phyloP scores from a whole-genome alignment of 2,888 invertebrate species.

The Physocephala rufipes region DNA sequence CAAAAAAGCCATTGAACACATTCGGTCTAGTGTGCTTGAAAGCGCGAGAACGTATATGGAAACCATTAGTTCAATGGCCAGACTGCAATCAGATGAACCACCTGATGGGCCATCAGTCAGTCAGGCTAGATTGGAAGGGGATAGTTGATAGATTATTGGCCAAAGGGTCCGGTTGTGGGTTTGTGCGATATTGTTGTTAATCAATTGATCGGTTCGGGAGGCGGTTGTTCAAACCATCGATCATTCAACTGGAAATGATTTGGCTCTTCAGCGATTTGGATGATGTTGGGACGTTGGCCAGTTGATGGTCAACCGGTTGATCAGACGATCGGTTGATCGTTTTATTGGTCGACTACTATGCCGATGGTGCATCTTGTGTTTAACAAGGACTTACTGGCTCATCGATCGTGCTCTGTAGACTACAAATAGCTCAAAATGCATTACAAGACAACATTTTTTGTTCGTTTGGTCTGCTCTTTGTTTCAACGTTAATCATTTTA shows the following conservation, averaged over 20 bases:
- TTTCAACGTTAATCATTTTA: slow-evolving; percentile 21
- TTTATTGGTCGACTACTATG: not conserved
- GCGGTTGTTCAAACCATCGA: not conserved
- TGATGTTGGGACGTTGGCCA: not conserved
- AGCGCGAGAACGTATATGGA: slow-evolving; percentile 24
- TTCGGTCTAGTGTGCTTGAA: not conserved
- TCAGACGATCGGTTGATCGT: not conserved
- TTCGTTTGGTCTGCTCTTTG: not conserved
- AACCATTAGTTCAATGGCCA: slow-evolving; percentile 36
- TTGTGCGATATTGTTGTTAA: no score
- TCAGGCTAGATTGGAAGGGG: no score
- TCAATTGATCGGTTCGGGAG: not conserved
- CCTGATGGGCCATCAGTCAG: slow-evolving; percentile 36
- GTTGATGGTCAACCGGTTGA: not conserved
- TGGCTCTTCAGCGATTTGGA: no score
- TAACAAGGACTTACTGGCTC: not conserved
- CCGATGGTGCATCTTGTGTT: not conserved
- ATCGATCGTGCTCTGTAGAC: not conserved
- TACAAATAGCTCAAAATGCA: slow-evolving; percentile 2
- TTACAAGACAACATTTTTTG: slow-evolving; percentile 3
- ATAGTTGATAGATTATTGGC: not conserved
- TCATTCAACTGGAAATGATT: no score
- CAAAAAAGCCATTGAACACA: not conserved
- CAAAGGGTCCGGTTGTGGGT: no score
- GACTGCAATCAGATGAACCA: slow-evolving; percentile 36